Base-by-base conservation (phyloP, 2,888 invertebrate genomes). In the Glaucopsyche alexis region DNA sequence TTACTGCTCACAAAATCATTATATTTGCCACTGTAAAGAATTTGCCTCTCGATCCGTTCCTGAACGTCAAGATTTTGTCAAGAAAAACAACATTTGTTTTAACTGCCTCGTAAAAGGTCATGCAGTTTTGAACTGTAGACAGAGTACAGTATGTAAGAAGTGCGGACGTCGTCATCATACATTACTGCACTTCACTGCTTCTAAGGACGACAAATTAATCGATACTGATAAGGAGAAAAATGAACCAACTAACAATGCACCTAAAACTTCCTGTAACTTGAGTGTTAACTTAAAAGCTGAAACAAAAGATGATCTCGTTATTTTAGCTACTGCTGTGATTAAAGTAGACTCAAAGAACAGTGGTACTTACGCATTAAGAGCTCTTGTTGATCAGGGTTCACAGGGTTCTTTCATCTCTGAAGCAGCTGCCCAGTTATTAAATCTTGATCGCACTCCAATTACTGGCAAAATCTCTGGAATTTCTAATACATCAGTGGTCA, bases 381-480 rank as follows among this genome's bases (percentile, higher is more conserved):
- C 76, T 60, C 72, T 79, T 19, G 42, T 77, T 29, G 79, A 78
- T 73, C 79, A 72, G 19, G 79, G 78, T 13, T 79, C 79, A 2
- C 77, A 79, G 65, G 79, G 71, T 11, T 76, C 77, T 9, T 78
- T 78, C 50, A 75, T 79, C 2, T 67, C 76, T 0, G 77, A 79
- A 73, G 73, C 72, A 40, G 74, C 75, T 50, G 64, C 75, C 16
- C 77, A 78, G 64, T 14, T 78, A 1, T 50, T 78, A 7, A 72
- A 74, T 47, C 73, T 79, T 40, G 55, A 76, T 11, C 73, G 76
- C 8, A 71, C 40, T 64, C 55, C 76, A 47, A 71, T 76, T 14
- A 71, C 40, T 66, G 77, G 77, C 66, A 78, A 75, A 72, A 73
- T 78, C 40, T 69, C 75, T 74, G 78, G 78, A 55, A 75, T 78